Evolutionary conservation across 2,888 invertebrate species (phyloP).

Genomic region (Lepidocyrtinus sp.): DNA sequence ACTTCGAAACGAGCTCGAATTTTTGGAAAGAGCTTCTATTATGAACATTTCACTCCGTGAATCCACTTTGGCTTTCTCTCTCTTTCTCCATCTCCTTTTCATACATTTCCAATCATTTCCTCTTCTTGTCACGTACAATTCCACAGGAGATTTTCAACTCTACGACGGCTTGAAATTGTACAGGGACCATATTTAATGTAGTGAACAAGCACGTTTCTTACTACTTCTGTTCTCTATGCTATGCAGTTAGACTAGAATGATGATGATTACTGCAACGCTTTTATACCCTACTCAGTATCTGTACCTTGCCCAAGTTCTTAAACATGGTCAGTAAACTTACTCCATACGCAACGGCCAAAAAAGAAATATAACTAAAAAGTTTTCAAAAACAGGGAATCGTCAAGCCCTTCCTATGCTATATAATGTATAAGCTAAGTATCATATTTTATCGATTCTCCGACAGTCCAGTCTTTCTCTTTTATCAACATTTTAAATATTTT

Average conservation of each 20-base stretch:
- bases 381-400: neutral
- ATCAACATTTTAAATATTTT: slow-evolving; percentile 53
- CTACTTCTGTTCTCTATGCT: slow-evolving; percentile 45
- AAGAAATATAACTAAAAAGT: neutral
- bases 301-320: neutral
- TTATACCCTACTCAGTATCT: neutral
- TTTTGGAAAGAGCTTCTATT: neutral
- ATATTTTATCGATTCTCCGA: slow-evolving; percentile 48
- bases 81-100: slow-evolving; percentile 36
- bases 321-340: neutral
- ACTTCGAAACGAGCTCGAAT: neutral
- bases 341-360: too few species aligned
- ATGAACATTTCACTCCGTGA: slow-evolving; percentile 33
- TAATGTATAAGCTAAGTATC: slow-evolving; percentile 6
- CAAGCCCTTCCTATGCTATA: neutral
- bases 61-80: slow-evolving; percentile 51
- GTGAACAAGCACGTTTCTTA: slow-evolving; percentile 58
- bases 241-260: slow-evolving; percentile 20
- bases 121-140: slow-evolving; percentile 63
- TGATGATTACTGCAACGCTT: slow-evolving; percentile 24
- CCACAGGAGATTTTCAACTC: slow-evolving; percentile 63
- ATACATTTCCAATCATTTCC: slow-evolving; percentile 63
- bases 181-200: slow-evolving; percentile 64
- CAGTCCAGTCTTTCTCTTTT: slow-evolving; percentile 22
- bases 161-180: slow-evolving; percentile 63